phyloP scores from a whole-genome alignment of 2,888 invertebrate genomes.

The Parnassius apollo region DNA sequence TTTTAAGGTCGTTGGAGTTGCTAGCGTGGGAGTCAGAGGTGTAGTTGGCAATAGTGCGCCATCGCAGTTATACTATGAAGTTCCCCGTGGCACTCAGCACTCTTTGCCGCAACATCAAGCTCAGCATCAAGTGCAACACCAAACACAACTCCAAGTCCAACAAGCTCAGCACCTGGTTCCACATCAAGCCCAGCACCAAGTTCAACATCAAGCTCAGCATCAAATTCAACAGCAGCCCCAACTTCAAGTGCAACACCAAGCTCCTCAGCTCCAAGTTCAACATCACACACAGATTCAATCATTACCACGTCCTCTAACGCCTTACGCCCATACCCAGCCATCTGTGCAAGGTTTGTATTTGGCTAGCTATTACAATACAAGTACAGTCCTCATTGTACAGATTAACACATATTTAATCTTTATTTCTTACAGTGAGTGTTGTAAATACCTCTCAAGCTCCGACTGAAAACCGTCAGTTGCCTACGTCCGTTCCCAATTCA shows the following conservation, averaged over 20 bases:
- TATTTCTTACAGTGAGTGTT: conserved; percentile 45
- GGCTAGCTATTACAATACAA: background rate
- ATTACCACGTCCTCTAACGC: conserved; percentile 30
- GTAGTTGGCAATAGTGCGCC: conserved; percentile 72
- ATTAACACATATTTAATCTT: background rate
- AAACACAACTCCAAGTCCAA: conserved; percentile 29
- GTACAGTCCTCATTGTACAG: no score
- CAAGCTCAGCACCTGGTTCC: conserved; percentile 29
- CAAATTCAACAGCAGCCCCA: conserved; percentile 14
- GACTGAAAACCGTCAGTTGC: conserved; percentile 44
- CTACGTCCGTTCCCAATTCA: conserved; percentile 47
- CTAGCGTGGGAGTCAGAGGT: conserved; percentile 60
- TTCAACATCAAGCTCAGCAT: conserved; percentile 24
- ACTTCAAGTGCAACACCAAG: conserved; percentile 9
- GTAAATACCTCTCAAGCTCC: conserved; percentile 51
- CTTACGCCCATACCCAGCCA: conserved; percentile 29
- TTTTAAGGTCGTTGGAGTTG: conserved; percentile 62
- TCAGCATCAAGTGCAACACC: conserved; percentile 46
- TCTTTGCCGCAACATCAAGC: conserved; percentile 29
- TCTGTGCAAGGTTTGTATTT: conserved; percentile 31
- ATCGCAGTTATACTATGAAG: conserved; percentile 72
- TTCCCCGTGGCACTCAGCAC: conserved; percentile 47
- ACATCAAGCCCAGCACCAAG: conserved; percentile 19
- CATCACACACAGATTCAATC: conserved; percentile 32
- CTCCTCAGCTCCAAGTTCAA: conserved; percentile 31